These are phyloP conservation scores for Microplitis deprimator DNA, from an alignment of 2,888 invertebrate genomes.

Conservation along the genomic window DNA sequence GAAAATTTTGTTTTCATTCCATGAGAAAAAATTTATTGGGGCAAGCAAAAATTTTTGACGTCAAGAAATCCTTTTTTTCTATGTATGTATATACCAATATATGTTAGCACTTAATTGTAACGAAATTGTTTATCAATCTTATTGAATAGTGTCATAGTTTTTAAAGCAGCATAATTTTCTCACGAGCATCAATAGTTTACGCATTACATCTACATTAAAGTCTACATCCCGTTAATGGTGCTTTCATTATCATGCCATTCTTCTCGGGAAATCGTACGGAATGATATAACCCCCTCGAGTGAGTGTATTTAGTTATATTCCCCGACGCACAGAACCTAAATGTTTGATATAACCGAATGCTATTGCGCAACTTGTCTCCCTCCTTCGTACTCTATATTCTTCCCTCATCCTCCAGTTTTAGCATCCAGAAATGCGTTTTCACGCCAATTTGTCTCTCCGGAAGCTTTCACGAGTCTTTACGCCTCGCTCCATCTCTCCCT, in stretches of 20 bases:
- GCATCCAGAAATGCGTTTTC: slow-evolving; percentile 67
- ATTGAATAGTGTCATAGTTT: not conserved
- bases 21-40: no score
- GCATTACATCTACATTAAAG: slow-evolving; percentile 33
- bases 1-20: no score
- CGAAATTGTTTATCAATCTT: not conserved
- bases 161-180: not conserved
- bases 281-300: slow-evolving; percentile 64
- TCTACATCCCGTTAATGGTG: slow-evolving; percentile 52
- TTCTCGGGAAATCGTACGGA: slow-evolving; percentile 67
- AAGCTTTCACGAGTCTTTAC: slow-evolving; percentile 71
- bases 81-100: not conserved
- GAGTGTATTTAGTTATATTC: slow-evolving; percentile 67
- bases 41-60: no score
- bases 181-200: slow-evolving; percentile 23
- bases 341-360: slow-evolving; percentile 67
- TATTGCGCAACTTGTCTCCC: slow-evolving; percentile 48
- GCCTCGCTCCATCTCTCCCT: slow-evolving; percentile 56
- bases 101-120: no score
- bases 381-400: slow-evolving; percentile 29
- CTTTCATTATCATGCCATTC: slow-evolving; percentile 68
- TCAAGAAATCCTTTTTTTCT: not conserved
- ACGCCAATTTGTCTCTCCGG: slow-evolving; percentile 70
- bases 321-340: slow-evolving; percentile 60
- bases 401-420: slow-evolving; percentile 24